A percentile compares a stretch with the other conserved stretches of the same genome.
phyloP scores from a whole-genome alignment of 2,797 vertebrate genomes.

The Chrysolophus pictus region DNA sequence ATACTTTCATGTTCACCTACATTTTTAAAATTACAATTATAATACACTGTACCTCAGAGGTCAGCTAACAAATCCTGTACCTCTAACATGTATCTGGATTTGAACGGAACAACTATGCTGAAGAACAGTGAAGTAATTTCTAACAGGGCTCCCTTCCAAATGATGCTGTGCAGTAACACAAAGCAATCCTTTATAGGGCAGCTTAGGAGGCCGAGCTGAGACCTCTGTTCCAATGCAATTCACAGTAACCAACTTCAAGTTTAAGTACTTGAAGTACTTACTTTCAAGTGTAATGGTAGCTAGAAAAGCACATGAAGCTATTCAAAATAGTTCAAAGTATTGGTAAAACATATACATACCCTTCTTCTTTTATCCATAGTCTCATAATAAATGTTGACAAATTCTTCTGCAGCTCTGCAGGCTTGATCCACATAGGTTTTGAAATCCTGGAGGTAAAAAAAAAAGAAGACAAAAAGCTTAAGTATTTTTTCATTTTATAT shows the following conservation, averaged over 20 bases:
- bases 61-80: background rate
- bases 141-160: background rate
- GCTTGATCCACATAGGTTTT: constrained; percentile 94
- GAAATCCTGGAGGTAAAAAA: constrained; percentile 83
- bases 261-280: no score
- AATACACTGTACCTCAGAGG: background rate
- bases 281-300: accelerated
- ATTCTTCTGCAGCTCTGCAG: constrained; percentile 95
- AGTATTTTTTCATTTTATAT: background rate
- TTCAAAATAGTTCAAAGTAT: background rate
- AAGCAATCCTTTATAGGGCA: background rate
- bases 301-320: background rate
- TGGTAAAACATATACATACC: constrained; percentile 76
- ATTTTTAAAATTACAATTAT: background rate
- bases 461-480: background rate
- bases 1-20: background rate
- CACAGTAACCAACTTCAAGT: accelerated
- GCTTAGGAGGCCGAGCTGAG: background rate
- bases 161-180: background rate
- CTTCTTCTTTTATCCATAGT: constrained; percentile 97
- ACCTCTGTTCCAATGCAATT: background rate
- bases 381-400: constrained; percentile 96
- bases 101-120: accelerated
- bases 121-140: background rate
- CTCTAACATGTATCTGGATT: background rate